Evolutionary conservation across 2,888 invertebrate species (phyloP).

Genomic region (Epistrophella euchroma): DNA sequence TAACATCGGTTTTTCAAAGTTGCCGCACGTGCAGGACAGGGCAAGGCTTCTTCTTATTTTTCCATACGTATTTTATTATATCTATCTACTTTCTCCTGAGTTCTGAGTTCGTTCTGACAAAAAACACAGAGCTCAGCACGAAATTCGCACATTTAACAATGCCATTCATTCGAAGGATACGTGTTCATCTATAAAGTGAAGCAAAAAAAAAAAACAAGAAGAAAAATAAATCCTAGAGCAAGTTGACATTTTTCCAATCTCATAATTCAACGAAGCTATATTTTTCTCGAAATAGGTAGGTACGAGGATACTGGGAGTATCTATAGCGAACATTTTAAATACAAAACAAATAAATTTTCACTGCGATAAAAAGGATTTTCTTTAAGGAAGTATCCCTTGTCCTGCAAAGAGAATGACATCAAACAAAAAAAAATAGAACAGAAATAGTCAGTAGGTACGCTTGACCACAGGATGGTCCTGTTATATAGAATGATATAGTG

Average conservation of each 20-base stretch:
- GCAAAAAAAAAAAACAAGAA: background rate
- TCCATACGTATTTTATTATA: background rate
- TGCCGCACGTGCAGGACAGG: constrained; percentile 19
- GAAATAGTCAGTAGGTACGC: background rate
- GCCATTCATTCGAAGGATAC: constrained; percentile 64
- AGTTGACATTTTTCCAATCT: constrained; percentile 66
- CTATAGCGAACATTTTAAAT: constrained; percentile 38
- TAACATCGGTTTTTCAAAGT: constrained; percentile 10
- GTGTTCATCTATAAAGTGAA: constrained; percentile 43
- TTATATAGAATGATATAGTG: background rate
- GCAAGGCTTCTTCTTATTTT: constrained; percentile 6
- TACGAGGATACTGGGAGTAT: background rate
- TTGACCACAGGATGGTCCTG: constrained; percentile 22
- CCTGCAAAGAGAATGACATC: background rate
- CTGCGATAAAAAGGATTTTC: constrained; percentile 7
- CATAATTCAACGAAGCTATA: constrained; percentile 29
- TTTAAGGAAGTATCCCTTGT: constrained; percentile 3
- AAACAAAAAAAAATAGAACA: background rate
- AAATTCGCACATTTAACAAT: constrained; percentile 67
- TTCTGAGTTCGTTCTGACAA: constrained; percentile 24
- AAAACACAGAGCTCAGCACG: constrained; percentile 41
- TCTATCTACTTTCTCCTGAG: background rate
- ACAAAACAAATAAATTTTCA: constrained; percentile 56
- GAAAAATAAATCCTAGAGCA: constrained; percentile 29
- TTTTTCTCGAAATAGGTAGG: constrained; percentile 18